Percentiles rank a stretch among this genome's conserved stretches.
phyloP scores from a whole-genome alignment of 2,797 vertebrate genomes.

The Esox lucius region DNA sequence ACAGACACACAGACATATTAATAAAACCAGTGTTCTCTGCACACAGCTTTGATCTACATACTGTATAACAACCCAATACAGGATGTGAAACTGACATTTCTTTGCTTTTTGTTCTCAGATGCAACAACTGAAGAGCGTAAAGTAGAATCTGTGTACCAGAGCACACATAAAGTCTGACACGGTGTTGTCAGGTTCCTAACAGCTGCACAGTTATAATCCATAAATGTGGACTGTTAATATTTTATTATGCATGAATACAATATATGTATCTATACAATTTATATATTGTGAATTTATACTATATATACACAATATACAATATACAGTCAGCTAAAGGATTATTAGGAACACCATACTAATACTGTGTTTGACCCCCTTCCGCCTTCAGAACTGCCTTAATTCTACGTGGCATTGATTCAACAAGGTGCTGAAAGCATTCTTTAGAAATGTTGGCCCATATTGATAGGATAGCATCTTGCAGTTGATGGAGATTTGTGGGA shows the following conservation, averaged over 20 bases:
- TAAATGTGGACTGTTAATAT: neutral
- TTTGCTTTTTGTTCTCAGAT: slow-evolving; percentile 33
- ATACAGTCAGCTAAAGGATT: too few species aligned
- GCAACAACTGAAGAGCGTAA: neutral
- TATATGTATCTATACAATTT: neutral
- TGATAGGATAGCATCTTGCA: too few species aligned
- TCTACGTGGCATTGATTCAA: too few species aligned
- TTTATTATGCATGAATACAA: neutral
- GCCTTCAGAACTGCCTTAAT: too few species aligned
- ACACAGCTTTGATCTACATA: fast-evolving
- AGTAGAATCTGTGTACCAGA: neutral
- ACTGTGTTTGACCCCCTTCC: too few species aligned
- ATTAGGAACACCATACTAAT: too few species aligned
- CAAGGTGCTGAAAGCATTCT: too few species aligned
- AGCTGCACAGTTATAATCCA: neutral
- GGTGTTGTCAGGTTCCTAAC: neutral
- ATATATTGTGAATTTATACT: too few species aligned
- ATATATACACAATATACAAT: too few species aligned
- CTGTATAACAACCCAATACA: neutral
- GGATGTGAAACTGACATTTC: neutral
- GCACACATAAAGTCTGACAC: neutral
- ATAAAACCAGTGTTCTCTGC: neutral
- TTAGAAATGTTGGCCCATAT: too few species aligned
- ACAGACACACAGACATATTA: neutral
- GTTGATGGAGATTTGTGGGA: too few species aligned